Base-by-base conservation (phyloP, 2,888 invertebrate genomes). In the Parnassius apollo region DNA sequence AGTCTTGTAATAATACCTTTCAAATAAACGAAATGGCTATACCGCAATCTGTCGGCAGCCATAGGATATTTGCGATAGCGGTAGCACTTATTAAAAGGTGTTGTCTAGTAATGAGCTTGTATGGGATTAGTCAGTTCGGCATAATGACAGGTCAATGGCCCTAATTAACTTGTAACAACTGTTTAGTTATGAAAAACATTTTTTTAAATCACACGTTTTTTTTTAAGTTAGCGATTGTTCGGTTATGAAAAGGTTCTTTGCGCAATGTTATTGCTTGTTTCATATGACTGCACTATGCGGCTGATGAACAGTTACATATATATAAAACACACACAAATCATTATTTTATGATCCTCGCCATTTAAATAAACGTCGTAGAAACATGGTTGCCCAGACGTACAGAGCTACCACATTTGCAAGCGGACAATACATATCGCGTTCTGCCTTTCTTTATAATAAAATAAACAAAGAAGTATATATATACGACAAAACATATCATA, bases 191-290 rank as follows among this genome's bases (percentile, higher is more conserved):
- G 11, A 44, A 58, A 42, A 9, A 10, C 13, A 22, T 25, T 9
- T 61, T 9, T 56, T 56, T 35, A 42, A 10, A 59, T 63, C 59
- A 56, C 63, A 63, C 59, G 63, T 42, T 56, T 55, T 54, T 54
- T 18, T 49, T 50, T 46, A 42, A 56, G 59, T 42, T 45, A 42
- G 12, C 51, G 18, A 57, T 61, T 61, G 57, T 61, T 56, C 51
- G 51, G 59, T 51, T 63, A 56, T 55, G 59, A 59, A 63, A 59
- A 25, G 25, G 50, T 63, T 49, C 13, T n/a, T 63, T 59, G 54
- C 63, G 25, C 45, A 59, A 56, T n/a, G 18, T 18, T 18, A 55
- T 45, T 62, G 48, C 50, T 54, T 44, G n/a, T 50, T 54, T 35
- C 49, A 46, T 57, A 50, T 42, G 9, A 50, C 8, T 50, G 54